These are phyloP conservation scores for Elephantulus edwardii DNA, from an alignment of 2,113 vertebrate genomes.

Conservation along the genomic window DNA sequence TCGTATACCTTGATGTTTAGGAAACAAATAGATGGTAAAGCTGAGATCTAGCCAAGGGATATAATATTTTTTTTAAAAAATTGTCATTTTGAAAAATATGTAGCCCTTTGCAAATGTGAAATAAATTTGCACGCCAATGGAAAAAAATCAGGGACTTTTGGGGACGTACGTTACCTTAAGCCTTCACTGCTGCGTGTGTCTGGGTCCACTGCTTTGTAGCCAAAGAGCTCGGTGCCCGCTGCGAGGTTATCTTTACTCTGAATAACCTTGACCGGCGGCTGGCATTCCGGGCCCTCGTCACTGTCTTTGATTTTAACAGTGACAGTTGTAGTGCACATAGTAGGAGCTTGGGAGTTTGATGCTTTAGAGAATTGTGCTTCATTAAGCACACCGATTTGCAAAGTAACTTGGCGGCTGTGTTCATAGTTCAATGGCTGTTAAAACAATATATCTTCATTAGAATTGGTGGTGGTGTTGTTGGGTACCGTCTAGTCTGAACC, in stretches of 20 bases:
- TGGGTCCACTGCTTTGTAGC: slow-evolving; percentile 87
- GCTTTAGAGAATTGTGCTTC: slow-evolving; percentile 84
- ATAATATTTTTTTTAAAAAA: neutral
- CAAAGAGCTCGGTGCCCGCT: slow-evolving; percentile 83
- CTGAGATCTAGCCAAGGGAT: neutral
- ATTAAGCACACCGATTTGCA: slow-evolving; percentile 88
- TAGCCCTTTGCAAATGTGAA: neutral
- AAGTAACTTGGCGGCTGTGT: slow-evolving; percentile 68
- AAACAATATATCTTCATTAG: slow-evolving; percentile 50
- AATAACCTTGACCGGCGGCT: slow-evolving; percentile 79
- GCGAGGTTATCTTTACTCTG: slow-evolving; percentile 86
- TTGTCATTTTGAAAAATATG: slow-evolving; percentile 24
- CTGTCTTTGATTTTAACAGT: slow-evolving; percentile 82
- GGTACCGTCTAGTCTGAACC: too few species aligned
- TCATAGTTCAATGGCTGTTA: slow-evolving; percentile 90
- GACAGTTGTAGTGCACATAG: slow-evolving; percentile 84
- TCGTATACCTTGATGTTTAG: slow-evolving; percentile 86
- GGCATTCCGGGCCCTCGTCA: slow-evolving; percentile 92
- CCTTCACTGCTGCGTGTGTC: slow-evolving; percentile 87
- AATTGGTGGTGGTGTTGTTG: too few species aligned
- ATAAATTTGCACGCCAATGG: neutral
- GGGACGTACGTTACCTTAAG: slow-evolving; percentile 85
- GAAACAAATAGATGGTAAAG: slow-evolving; percentile 44
- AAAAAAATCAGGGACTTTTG: slow-evolving; percentile 29
- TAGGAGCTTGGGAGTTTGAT: slow-evolving; percentile 64